These are phyloP conservation scores for Eulemur albifrons DNA, from an alignment of 2,797 vertebrate species.

Conservation along the genomic window DNA sequence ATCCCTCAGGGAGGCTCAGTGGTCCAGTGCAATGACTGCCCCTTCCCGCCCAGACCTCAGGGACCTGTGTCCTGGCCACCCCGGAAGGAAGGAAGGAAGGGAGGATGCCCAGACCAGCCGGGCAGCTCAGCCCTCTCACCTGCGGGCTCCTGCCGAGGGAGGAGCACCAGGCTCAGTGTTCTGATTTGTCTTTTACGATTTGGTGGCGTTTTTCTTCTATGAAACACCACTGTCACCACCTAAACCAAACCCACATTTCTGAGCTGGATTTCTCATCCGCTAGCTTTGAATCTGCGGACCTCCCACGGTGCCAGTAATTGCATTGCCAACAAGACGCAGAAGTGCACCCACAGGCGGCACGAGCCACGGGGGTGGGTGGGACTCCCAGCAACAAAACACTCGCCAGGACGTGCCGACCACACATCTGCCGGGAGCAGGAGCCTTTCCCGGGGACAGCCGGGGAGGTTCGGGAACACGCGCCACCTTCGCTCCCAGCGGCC, in stretches of 20 bases:
- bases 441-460: background rate
- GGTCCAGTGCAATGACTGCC: conserved; percentile 66
- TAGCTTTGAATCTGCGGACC: conserved; percentile 84
- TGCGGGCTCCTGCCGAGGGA: conserved; percentile 59
- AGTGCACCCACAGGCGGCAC: conserved; percentile 79
- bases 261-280: conserved; percentile 80
- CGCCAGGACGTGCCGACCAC: conserved; percentile 60
- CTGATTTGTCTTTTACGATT: background rate
- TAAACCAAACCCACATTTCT: conserved; percentile 72
- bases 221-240: conserved; percentile 38
- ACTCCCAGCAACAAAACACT: conserved; percentile 78
- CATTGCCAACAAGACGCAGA: conserved; percentile 82
- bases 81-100: background rate
- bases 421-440: conserved; percentile 72
- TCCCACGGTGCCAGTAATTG: conserved; percentile 86
- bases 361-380: conserved; percentile 78
- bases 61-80: background rate
- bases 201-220: conserved; percentile 51
- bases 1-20: conserved; percentile 69
- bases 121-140: background rate
- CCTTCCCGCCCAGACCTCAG: conserved; percentile 50
- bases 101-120: conserved; percentile 12
- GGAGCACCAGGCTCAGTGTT: background rate
- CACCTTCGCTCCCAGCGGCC: background rate
- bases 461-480: fast-evolving